phyloP scores from a whole-genome alignment of 2,797 vertebrate genomes.

The Catostomus latipinnis region DNA sequence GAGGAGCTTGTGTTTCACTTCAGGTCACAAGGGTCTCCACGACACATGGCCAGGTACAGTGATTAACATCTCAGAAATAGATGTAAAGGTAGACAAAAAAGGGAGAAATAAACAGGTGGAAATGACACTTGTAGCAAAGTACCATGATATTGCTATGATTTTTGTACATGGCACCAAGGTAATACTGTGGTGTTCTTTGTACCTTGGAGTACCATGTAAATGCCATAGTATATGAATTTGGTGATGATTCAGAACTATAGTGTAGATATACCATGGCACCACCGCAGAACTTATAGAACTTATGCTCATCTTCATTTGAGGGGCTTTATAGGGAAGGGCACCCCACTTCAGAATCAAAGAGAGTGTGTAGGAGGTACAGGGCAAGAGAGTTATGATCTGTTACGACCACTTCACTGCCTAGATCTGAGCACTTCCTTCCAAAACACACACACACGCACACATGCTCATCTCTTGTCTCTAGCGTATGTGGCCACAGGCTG shows the following conservation, averaged over 20 bases:
- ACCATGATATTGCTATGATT: neutral
- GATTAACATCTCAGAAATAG: conserved; percentile 79
- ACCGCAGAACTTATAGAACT: neutral
- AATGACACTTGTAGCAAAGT: neutral
- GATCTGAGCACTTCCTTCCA: conserved; percentile 53
- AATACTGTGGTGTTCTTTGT: neutral
- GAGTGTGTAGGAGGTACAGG: conserved; percentile 32
- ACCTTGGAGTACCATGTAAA: neutral
- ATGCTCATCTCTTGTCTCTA: conserved; percentile 61
- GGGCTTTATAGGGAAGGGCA: conserved; percentile 8
- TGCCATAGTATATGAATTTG: too few species aligned
- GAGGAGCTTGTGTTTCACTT: conserved; percentile 46
- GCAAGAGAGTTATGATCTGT: conserved; percentile 48
- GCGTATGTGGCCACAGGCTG: conserved; percentile 54
- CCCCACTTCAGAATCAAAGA: conserved; percentile 7
- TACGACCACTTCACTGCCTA: conserved; percentile 48
- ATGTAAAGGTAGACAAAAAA: neutral
- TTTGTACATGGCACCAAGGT: neutral
- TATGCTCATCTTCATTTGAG: conserved; percentile 12
- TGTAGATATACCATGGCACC: too few species aligned
- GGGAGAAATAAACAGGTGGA: neutral
- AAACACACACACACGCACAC: conserved; percentile 26
- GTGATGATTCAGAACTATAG: too few species aligned
- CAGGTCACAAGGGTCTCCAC: conserved; percentile 79
- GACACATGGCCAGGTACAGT: conserved; percentile 77